Conservation (phyloP, 2,797 vertebrate species). For the Aythya fuligula region DNA sequence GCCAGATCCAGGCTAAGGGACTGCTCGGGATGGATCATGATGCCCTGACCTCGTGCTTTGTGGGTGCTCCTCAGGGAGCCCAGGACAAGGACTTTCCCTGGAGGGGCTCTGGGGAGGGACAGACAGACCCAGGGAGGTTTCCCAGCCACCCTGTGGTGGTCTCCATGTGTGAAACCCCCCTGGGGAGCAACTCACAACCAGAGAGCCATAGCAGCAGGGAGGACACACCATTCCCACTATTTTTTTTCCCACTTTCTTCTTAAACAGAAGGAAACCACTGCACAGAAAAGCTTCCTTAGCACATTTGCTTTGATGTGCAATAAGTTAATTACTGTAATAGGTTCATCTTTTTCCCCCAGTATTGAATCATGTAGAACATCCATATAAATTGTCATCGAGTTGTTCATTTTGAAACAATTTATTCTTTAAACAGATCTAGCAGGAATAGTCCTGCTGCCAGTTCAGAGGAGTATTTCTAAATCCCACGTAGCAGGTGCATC, state of each 20-base stretch:
- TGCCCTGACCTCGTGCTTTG: background rate
- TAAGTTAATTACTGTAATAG: constrained; percentile 63
- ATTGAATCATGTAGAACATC: constrained; percentile 22
- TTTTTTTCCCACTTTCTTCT: background rate
- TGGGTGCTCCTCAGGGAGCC: fast-evolving
- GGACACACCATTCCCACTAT: background rate
- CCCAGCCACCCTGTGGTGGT: background rate
- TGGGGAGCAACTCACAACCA: background rate
- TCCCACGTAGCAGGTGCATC: constrained; percentile 39
- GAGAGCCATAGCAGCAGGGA: background rate
- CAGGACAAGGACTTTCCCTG: fast-evolving
- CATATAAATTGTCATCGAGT: constrained; percentile 59
- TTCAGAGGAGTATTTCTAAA: constrained; percentile 45
- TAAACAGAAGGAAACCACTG: background rate
- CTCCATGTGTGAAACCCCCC: background rate
- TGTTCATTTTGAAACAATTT: constrained; percentile 72
- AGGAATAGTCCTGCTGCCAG: constrained; percentile 45
- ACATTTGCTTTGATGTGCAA: constrained; percentile 47
- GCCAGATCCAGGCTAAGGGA: background rate
- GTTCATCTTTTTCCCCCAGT: constrained; percentile 23
- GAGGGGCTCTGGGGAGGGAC: background rate
- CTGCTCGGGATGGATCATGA: background rate
- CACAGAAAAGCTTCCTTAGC: background rate
- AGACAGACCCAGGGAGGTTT: background rate
- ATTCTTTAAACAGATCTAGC: constrained; percentile 57